Base-by-base conservation (phyloP, 2,888 invertebrate species). In the Odontocolon sp. region DNA sequence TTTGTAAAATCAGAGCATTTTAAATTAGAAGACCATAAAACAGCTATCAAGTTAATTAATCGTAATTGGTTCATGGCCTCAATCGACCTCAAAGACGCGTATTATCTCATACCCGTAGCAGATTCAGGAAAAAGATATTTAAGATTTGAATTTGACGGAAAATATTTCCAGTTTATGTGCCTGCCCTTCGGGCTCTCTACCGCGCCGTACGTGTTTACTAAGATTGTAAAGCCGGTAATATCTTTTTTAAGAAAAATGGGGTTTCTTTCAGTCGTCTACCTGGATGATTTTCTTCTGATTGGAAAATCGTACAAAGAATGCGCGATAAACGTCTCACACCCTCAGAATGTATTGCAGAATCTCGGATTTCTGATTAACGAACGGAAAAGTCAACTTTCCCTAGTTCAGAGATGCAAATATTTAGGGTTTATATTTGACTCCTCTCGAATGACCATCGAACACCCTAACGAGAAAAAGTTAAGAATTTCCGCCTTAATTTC, bases 271-370 rank as follows among this genome's bases (percentile, higher is more conserved):
- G 71, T 75, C 9, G 31, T 78, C 3, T 75, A 75, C 21, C 36
- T 78, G 33, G 71, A 75, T 16, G 71, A 78, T 40, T 42, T 78
- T 18, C 14, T 78, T 8, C 8, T 73, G 8, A 36, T 78, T n/a
- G 70, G 78, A 5, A 11, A 64, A 3, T 64, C 73, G 2, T 16
- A 18, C n/a, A 28, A 21, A 9, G 26, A 57, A 6, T 77, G 73
- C 11, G 3, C 31, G 3, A 11, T 28, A 5, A 61, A 64, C n/a
- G 18, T 61, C 3, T 6, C 8, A 61, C 1, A 26, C n/a, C 57
- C 56, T n/a, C 36, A 40, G 6, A 14, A 9, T 5, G 3, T 52
- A 3, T 21, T 75, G 38, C n/a, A 38, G 6, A 26, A 38, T n/a
- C n/a, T n/a, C n/a, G n/a, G n/a, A n/a, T n/a, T n/a, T n/a, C n/a